A percentile compares a stretch with the other conserved stretches of the same genome.
These are phyloP conservation scores for Macrosoma leucophasiata DNA, from an alignment of 2,888 invertebrate species.

Conservation along the genomic window DNA sequence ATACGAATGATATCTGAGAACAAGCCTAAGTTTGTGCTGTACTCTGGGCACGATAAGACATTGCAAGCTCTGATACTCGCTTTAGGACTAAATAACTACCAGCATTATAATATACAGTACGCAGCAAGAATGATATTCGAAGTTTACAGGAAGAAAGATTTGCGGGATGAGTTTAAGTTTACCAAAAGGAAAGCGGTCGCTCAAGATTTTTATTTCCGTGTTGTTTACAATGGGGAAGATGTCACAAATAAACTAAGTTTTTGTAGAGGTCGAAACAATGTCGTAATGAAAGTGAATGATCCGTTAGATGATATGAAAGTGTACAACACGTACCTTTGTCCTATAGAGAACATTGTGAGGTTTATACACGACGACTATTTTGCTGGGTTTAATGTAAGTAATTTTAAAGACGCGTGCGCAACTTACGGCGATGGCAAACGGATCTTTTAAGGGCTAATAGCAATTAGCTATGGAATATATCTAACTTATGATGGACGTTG, in stretches of 20 bases:
- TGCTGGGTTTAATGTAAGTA: constrained; percentile 86
- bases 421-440: constrained; percentile 48
- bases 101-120: constrained; percentile 85
- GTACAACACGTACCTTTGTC: constrained; percentile 79
- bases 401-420: constrained; percentile 89
- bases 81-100: constrained; percentile 80
- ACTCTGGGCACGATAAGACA: constrained; percentile 95
- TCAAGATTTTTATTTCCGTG: constrained; percentile 86
- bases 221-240: constrained; percentile 91
- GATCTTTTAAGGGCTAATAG: too few species aligned
- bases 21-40: constrained; percentile 84
- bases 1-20: constrained; percentile 86
- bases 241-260: constrained; percentile 88
- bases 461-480: too few species aligned
- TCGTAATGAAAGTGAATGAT: constrained; percentile 62
- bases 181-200: constrained; percentile 73
- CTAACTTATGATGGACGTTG: too few species aligned
- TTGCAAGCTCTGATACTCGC: constrained; percentile 88
- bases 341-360: constrained; percentile 90
- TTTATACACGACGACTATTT: constrained; percentile 94
- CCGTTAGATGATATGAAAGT: constrained; percentile 47
- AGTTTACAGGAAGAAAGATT: constrained; percentile 81
- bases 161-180: constrained; percentile 69
- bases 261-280: constrained; percentile 79
- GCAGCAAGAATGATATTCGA: constrained; percentile 92